phyloP scores from a whole-genome alignment of 2,797 vertebrate genomes.

The Gila robusta region DNA sequence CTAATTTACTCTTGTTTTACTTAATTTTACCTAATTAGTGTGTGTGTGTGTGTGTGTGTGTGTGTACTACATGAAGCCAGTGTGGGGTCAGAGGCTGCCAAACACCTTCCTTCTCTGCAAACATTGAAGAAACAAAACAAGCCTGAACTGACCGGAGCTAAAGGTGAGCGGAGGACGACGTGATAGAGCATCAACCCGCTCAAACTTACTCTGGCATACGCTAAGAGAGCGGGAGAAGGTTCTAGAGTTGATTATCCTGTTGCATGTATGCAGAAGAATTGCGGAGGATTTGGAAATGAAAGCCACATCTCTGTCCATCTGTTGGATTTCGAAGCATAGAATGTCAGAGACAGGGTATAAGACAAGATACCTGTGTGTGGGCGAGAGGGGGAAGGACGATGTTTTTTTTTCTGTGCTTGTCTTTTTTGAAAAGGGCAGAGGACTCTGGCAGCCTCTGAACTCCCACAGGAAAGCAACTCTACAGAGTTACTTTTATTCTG shows the following conservation, averaged over 20 bases:
- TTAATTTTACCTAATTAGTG: not conserved
- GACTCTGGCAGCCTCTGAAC: slow-evolving; percentile 38
- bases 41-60: not conserved
- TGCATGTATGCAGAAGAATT: slow-evolving; percentile 11
- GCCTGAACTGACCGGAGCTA: not conserved
- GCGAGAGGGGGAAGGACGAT: not conserved
- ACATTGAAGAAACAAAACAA: slow-evolving; percentile 7
- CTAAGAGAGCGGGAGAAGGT: not conserved
- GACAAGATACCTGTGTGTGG: slow-evolving; percentile 20
- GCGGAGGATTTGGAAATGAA: slow-evolving; percentile 39
- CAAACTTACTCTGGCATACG: not conserved
- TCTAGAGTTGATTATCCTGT: slow-evolving; percentile 1
- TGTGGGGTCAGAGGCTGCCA: not conserved
- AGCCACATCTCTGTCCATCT: slow-evolving; percentile 31
- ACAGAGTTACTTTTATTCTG: slow-evolving; percentile 36
- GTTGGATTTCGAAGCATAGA: slow-evolving; percentile 41
- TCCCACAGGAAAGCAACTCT: slow-evolving; percentile 37
- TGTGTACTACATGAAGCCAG: not conserved
- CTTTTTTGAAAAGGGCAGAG: slow-evolving; percentile 48
- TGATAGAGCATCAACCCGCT: slow-evolving; percentile 26
- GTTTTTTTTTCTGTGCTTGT: slow-evolving; percentile 30
- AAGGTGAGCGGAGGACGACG: slow-evolving; percentile 27
- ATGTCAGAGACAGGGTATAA: slow-evolving; percentile 24
- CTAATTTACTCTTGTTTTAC: too few relatives aligned
- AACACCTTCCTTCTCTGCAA: not conserved